A percentile compares a stretch with the other conserved stretches of the same genome.
phyloP scores from a whole-genome alignment of 30 jellyfish, hydroid and myxozoan species.

The Aurelia sp. region DNA sequence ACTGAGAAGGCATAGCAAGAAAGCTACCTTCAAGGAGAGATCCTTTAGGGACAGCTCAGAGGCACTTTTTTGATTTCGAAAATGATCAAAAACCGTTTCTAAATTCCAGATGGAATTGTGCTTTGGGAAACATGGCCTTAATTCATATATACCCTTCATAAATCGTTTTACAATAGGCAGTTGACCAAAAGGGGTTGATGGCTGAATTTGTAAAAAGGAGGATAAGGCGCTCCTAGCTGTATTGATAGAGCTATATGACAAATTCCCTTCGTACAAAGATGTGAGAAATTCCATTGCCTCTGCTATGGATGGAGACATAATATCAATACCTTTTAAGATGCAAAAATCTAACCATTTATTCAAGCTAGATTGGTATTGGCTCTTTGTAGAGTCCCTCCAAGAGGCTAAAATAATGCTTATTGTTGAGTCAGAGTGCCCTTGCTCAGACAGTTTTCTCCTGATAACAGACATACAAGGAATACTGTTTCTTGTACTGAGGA shows the following conservation, averaged over 20 bases:
- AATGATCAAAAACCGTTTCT: constrained; percentile 21
- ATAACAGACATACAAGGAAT: constrained; percentile 8
- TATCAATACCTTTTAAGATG: no score
- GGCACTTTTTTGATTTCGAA: no score
- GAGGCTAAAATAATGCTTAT: constrained; percentile 49
- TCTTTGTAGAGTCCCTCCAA: constrained; percentile 29
- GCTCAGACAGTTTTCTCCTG: constrained; percentile 27
- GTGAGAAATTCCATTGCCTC: no score
- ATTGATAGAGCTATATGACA: no score
- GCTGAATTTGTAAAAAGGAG: constrained; percentile 10
- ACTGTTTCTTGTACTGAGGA: constrained; percentile 29
- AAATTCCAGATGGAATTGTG: constrained; percentile 51
- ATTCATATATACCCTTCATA: constrained; percentile 49
- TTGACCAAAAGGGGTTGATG: constrained; percentile 53
- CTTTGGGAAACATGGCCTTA: constrained; percentile 57
- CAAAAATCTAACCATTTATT: constrained; percentile 46
- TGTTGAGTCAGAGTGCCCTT: constrained; percentile 31
- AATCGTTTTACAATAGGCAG: constrained; percentile 55
- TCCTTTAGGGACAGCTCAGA: no score
- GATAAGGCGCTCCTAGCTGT: no score
- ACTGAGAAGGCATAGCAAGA: no score
- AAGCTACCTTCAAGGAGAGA: no score
- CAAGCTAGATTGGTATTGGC: constrained; percentile 28
- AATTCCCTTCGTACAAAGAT: no score
- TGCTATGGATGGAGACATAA: no score